Conservation (phyloP, 2,888 invertebrate genomes). For the Scaptodrosophila latifasciaeformis region DNA sequence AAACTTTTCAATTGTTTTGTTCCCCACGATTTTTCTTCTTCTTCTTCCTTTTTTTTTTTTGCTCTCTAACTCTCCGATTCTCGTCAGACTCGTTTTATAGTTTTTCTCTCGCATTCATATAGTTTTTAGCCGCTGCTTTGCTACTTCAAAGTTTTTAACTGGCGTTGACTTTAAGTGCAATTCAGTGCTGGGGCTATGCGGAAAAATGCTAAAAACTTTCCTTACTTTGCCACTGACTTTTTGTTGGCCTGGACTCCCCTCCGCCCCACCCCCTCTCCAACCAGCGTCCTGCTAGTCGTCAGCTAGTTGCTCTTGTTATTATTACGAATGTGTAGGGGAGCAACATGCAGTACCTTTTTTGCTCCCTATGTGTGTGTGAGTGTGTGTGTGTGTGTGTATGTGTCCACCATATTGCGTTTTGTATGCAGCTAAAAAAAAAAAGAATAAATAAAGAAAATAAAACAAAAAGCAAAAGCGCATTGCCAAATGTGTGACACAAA, state of each 20-base stretch:
- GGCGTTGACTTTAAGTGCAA: slow-evolving; percentile 66
- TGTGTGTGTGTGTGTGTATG: slow-evolving; percentile 26
- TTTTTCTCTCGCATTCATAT: not conserved
- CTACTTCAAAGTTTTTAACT: slow-evolving; percentile 35
- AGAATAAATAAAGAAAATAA: too few relatives aligned
- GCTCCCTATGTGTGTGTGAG: slow-evolving; percentile 3
- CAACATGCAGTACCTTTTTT: not conserved
- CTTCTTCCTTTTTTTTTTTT: not conserved
- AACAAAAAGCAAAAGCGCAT: too few relatives aligned
- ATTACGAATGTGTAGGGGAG: not conserved
- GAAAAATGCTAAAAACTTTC: slow-evolving; percentile 5
- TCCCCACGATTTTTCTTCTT: slow-evolving; percentile 8
- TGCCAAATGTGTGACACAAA: slow-evolving; percentile 63
- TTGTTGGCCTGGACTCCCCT: too few relatives aligned
- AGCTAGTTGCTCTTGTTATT: slow-evolving; percentile 11
- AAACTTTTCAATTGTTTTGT: slow-evolving; percentile 63
- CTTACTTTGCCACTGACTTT: slow-evolving; percentile 43
- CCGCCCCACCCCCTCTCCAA: not conserved
- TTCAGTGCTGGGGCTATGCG: slow-evolving; percentile 58
- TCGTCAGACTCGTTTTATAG: not conserved
- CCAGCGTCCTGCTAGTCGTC: too few relatives aligned
- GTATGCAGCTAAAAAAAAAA: slow-evolving; percentile 55
- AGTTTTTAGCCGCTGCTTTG: not conserved
- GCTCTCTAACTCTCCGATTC: too few relatives aligned
- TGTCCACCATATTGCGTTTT: slow-evolving; percentile 61